Base-by-base conservation (phyloP, 2,888 invertebrate species). In the Chalcis sispes region DNA sequence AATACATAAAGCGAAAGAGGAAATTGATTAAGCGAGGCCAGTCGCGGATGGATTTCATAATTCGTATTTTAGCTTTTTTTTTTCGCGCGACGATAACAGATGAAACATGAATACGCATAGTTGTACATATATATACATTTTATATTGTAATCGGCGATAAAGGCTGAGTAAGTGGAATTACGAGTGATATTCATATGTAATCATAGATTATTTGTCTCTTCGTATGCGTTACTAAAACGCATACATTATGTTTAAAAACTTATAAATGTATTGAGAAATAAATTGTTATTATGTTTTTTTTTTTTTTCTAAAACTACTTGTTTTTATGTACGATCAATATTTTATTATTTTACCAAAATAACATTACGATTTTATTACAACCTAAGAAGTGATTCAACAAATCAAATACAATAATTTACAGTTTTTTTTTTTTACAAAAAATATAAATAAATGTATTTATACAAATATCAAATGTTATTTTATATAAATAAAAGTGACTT, bases 201-300 rank as follows among this genome's bases (percentile, higher is more conserved):
- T 74, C 69, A 20, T 75, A 58, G 50, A 56, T 59, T 48, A 64
- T 64, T 69, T 54, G 18, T 61, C 62, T 18, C 59, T 27, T 23
- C 23, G 27, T 65, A 64, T 27, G 62, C 32, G 59, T 58, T 36
- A 18, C 25, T 13, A 27, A 64, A 36, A 36, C 52, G 46, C 52
- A 69, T 15, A 65, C 61, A 61, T 71, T 75, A 36, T 69, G 52
- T 70, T 65, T 71, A 79, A 78, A 80, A 67, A 52, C 7, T 64
- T 64, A 77, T 72, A 74, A 66, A 59, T 56, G 66, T 69, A 77
- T 79, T 70, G 77, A 40, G 52, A 81, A 77, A 84, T 84, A 84
- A 83, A 83, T 79, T 82, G 80, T 83, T 83, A 80, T 79, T 77
- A 67, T 69, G 74, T 83, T 80, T 80, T 75, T 78, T 79, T 80